Conservation (phyloP, 2,797 vertebrate genomes). For the Euphonia xanthogaster region DNA sequence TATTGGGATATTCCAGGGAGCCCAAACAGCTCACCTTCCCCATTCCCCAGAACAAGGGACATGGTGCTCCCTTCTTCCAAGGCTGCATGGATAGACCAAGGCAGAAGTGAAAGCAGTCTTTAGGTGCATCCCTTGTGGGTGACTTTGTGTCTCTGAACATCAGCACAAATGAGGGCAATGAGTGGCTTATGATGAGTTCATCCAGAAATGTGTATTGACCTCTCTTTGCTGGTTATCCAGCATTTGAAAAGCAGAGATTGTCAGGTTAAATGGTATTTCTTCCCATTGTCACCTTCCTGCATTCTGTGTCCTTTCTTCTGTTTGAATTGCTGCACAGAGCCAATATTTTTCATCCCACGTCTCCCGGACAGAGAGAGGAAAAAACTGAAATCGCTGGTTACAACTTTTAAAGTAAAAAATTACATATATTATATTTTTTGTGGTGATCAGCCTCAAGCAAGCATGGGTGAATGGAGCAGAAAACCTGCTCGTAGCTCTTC, state of each 20-base stretch:
- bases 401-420: background rate
- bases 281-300: background rate
- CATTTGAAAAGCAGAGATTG: background rate
- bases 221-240: background rate
- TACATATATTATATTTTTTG: background rate
- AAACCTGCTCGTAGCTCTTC: background rate
- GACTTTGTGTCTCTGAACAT: background rate
- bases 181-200: background rate
- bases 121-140: background rate
- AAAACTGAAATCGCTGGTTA: accelerated
- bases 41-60: accelerated
- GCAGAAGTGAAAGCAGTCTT: background rate
- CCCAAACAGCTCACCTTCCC: background rate
- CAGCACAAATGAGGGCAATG: background rate
- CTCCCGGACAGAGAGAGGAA: background rate
- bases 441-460: background rate
- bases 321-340: background rate
- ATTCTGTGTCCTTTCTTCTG: background rate
- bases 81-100: background rate
- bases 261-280: background rate
- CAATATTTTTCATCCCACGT: background rate
- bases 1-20: background rate
- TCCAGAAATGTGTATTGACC: accelerated
- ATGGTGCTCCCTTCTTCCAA: background rate
- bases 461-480: background rate